Percentiles rank a stretch among this genome's conserved stretches.
Conservation (phyloP, 2,113 vertebrate species). For the Beaufortia kweichowensis region DNA sequence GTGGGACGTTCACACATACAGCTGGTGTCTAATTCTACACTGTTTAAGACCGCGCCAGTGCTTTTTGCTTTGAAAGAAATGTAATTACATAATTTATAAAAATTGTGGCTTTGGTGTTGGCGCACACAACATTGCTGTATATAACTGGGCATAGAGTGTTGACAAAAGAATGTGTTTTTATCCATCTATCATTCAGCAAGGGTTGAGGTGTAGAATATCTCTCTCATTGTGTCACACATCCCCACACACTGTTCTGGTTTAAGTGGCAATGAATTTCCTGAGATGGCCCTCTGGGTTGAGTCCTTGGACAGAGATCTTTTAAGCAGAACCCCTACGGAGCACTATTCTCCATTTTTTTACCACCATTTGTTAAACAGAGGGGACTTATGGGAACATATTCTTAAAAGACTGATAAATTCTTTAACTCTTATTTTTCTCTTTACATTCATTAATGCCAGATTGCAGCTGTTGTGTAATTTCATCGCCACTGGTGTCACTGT, state of each 20-base stretch:
- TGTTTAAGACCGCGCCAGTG: background rate
- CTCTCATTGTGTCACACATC: background rate
- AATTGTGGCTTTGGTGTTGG: background rate
- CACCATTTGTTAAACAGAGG: background rate
- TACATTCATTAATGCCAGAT: background rate
- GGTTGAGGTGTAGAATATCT: background rate
- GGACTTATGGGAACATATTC: background rate
- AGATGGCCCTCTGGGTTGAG: slow-evolving; percentile 1
- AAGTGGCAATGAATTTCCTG: slow-evolving; percentile 21
- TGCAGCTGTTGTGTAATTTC: no score
- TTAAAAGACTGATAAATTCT: background rate
- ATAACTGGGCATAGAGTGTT: background rate
- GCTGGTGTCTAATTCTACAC: background rate
- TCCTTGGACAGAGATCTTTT: slow-evolving; percentile 5
- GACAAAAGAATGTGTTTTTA: background rate
- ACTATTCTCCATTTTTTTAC: background rate
- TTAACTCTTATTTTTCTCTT: background rate
- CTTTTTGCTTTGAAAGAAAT: background rate
- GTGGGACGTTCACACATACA: background rate
- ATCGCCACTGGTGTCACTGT: no score
- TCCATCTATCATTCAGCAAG: background rate
- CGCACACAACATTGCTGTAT: background rate
- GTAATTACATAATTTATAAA: background rate
- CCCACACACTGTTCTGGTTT: background rate
- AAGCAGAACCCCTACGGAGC: background rate